Base-by-base conservation (phyloP, 2,113 vertebrate genomes). In the Nothobranchius kuhntae region DNA sequence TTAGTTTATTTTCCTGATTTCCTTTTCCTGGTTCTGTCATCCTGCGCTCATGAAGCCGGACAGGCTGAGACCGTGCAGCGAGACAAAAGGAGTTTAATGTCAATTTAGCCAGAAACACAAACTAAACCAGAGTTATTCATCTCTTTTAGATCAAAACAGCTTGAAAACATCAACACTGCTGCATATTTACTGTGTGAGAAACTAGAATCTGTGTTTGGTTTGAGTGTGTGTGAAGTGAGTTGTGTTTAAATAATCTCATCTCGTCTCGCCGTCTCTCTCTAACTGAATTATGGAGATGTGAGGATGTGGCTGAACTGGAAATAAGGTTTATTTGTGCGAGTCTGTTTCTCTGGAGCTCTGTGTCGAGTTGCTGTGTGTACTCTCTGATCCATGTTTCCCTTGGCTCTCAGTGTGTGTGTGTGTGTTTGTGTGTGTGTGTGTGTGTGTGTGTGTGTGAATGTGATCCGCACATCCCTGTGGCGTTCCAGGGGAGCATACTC, bases 241-340 rank as follows among this genome's bases (percentile, higher is more conserved):
- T 54, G 70, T 77, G 77, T 74, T 81, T 75, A 85, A 87, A 85
- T 86, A 80, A 86, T 77, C 80, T 85, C 74, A 63, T 79, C 80
- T 86, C 71, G 74, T 85, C 73, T 80, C 71, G 55, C 75, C 68
- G 76, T 75, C 82, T 87, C 72, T 53, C 83, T 82, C 81, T 81
- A 77, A 87, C 82, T 90, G 84, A 90, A 87, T 90, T 89, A 89
- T 90, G 81, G 75, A 89, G 78, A 80, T 65, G 66, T 84, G 79
- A 75, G 79, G 79, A 40, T 40, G 38, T 40, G 38, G 38, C 38
- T 40, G 38, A 40, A 84, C 83, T 65, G 74, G 83, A 55, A 85
- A 84, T 77, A 56, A 80, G 47, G 50, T 68, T 68, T 57, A 30
- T 52, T 51, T 75, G 67, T 74, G 81, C 4, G 38, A 64, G 69